phyloP scores from a whole-genome alignment of 2,888 invertebrate species.

The Sarcophaga rosellei region DNA sequence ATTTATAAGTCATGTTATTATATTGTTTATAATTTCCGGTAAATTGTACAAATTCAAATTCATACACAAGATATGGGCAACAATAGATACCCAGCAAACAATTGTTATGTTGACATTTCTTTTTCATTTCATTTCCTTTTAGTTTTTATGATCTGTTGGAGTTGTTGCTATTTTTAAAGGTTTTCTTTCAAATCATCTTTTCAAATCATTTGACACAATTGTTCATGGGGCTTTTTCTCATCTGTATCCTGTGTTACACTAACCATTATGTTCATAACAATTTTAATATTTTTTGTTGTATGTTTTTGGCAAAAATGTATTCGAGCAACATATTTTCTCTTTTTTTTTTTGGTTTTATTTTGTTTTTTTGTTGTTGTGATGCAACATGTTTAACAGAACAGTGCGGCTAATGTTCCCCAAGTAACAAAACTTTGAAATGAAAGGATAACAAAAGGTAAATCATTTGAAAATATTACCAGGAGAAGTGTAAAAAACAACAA shows the following conservation, averaged over 20 bases:
- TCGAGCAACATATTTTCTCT: neutral
- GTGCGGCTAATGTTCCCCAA: neutral
- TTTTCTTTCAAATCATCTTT: too few species aligned
- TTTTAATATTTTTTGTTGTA: neutral
- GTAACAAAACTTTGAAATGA: constrained; percentile 3
- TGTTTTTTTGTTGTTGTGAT: too few species aligned
- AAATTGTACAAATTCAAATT: constrained; percentile 2
- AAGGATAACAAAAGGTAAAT: constrained; percentile 26
- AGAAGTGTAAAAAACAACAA: constrained; percentile 20
- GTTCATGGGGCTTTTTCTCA: neutral
- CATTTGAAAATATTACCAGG: constrained; percentile 3
- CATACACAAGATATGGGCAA: neutral
- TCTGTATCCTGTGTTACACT: neutral
- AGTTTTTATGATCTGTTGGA: too few species aligned
- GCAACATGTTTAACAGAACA: too few species aligned
- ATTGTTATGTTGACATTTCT: neutral
- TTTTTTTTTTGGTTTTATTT: too few species aligned
- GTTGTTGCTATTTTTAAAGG: too few species aligned
- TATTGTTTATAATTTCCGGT: constrained; percentile 31
- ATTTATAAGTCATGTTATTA: neutral
- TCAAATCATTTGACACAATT: neutral
- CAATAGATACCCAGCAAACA: neutral
- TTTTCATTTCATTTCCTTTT: too few species aligned
- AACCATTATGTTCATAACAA: neutral
- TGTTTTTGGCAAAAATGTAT: neutral